Percentiles rank a stretch among this genome's conserved stretches.
These are phyloP conservation scores for Apeltes quadracus DNA, from an alignment of 2,113 vertebrate genomes.

Conservation along the genomic window DNA sequence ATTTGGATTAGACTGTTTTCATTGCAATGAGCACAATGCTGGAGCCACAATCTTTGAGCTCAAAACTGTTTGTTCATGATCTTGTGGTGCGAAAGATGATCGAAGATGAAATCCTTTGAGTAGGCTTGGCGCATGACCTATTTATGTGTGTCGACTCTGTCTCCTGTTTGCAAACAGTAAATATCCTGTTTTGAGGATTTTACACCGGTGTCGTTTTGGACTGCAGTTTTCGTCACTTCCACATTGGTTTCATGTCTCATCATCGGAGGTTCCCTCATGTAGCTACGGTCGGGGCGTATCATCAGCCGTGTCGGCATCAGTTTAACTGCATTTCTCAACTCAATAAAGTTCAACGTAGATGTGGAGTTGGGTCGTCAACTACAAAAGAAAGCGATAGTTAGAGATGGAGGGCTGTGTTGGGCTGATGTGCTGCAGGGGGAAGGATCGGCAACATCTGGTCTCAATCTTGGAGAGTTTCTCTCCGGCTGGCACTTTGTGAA, in stretches of 20 bases:
- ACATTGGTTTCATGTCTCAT: not conserved
- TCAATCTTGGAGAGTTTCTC: slow-evolving; percentile 42
- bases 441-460: slow-evolving; percentile 64
- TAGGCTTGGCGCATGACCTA: too few relatives aligned
- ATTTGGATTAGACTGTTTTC: too few relatives aligned
- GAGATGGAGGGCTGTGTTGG: slow-evolving; percentile 9
- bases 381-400: not conserved
- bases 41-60: not conserved
- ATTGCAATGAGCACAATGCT: too few relatives aligned
- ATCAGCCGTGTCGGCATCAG: not conserved
- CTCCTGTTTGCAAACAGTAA: too few relatives aligned
- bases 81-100: too few relatives aligned
- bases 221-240: not conserved
- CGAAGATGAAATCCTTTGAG: too few relatives aligned
- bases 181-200: too few relatives aligned
- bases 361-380: not conserved
- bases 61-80: too few relatives aligned
- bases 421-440: slow-evolving; percentile 19
- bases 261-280: not conserved
- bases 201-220: too few relatives aligned
- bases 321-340: not conserved
- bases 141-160: too few relatives aligned
- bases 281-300: not conserved
- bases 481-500: slow-evolving; percentile 64
- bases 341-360: not conserved